A percentile compares a stretch with the other conserved stretches of the same genome.
Conservation (phyloP, 2,888 invertebrate species). For the Eupeodes latifasciatus region DNA sequence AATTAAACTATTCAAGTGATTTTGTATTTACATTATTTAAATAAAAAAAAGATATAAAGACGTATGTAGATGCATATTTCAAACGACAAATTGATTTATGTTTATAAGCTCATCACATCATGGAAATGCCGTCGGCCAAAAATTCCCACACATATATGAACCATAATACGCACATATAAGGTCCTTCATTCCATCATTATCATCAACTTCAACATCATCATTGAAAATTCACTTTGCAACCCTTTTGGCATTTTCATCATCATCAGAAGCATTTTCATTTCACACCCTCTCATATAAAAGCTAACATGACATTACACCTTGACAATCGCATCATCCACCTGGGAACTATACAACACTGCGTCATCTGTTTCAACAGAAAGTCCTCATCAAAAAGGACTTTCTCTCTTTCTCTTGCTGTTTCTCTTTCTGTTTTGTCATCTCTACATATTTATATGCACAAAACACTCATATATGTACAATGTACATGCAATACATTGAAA, state of each 20-base stretch:
- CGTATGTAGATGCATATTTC: too few species aligned
- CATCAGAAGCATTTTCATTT: slow-evolving; percentile 15
- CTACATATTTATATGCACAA: neutral
- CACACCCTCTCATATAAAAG: slow-evolving; percentile 59
- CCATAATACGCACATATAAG: neutral
- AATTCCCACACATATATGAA: neutral
- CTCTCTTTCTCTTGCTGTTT: too few species aligned
- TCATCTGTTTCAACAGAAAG: slow-evolving; percentile 15
- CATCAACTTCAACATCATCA: slow-evolving; percentile 28
- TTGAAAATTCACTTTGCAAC: slow-evolving; percentile 52
- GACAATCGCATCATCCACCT: slow-evolving; percentile 54
- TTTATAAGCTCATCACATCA: neutral
- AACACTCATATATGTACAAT: too few species aligned
- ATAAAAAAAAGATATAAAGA: too few species aligned
- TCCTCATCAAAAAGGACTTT: neutral
- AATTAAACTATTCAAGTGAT: too few species aligned
- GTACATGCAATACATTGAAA: slow-evolving; percentile 5
- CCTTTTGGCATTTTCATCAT: slow-evolving; percentile 49
- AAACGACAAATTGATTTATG: neutral
- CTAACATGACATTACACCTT: slow-evolving; percentile 75
- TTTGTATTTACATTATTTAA: too few species aligned
- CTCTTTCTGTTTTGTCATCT: neutral
- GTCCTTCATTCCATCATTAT: slow-evolving; percentile 7
- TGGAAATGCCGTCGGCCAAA: neutral
- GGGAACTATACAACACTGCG: slow-evolving; percentile 48